These are phyloP conservation scores for Myopa tessellatipennis DNA, from an alignment of 2,888 invertebrate species.

Conservation along the genomic window DNA sequence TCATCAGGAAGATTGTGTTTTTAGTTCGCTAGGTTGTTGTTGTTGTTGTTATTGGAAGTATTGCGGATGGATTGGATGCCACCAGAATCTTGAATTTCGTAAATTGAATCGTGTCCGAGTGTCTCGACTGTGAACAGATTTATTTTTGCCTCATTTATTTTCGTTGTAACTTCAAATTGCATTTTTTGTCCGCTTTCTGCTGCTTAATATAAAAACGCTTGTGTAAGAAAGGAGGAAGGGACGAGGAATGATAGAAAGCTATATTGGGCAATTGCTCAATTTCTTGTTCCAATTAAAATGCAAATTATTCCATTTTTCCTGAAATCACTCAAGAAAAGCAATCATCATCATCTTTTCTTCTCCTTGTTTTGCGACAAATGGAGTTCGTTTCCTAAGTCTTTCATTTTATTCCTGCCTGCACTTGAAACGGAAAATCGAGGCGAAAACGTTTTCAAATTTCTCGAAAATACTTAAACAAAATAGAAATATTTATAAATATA, in stretches of 20 bases:
- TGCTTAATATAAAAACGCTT: not conserved
- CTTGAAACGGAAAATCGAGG: not conserved
- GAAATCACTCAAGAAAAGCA: not conserved
- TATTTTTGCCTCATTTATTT: conserved; percentile 34
- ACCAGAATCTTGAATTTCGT: conserved; percentile 24
- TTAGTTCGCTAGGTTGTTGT: too few relatives aligned
- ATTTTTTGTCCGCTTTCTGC: conserved; percentile 38
- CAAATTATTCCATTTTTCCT: conserved; percentile 27
- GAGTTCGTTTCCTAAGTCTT: conserved; percentile 42
- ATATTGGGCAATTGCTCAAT: not conserved
- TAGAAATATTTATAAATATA: too few relatives aligned
- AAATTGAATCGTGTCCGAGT: conserved; percentile 52
- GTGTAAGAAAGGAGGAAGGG: too few relatives aligned
- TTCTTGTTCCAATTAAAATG: conserved; percentile 26
- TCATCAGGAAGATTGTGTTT: too few relatives aligned
- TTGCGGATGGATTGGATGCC: too few relatives aligned
- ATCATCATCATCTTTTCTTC: not conserved
- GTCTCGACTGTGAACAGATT: conserved; percentile 47
- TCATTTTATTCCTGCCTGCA: conserved; percentile 11
- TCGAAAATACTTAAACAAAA: not conserved
- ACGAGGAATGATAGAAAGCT: too few relatives aligned
- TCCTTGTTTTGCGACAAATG: conserved; percentile 19
- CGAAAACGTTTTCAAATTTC: not conserved
- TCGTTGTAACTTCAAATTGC: not conserved
- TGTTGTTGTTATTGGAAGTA: too few relatives aligned